Conservation (phyloP, 2,113 vertebrate species). For the Heterochromis multidens region DNA sequence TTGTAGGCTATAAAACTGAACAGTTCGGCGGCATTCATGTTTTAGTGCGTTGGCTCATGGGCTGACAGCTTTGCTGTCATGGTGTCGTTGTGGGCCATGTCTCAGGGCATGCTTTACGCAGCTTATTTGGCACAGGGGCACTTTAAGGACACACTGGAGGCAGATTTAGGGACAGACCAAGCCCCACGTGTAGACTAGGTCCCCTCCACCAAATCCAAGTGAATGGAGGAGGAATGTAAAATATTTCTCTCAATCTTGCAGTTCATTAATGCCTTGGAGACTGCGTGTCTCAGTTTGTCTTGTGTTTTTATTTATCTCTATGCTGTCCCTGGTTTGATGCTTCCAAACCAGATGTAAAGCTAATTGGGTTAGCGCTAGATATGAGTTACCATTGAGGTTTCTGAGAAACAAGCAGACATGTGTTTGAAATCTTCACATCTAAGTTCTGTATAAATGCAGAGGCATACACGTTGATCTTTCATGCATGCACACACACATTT, state of each 20-base stretch:
- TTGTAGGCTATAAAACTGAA: slow-evolving; percentile 72
- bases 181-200: slow-evolving; percentile 17
- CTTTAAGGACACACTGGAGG: slow-evolving; percentile 51
- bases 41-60: slow-evolving; percentile 70
- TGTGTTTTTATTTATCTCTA: slow-evolving; percentile 16
- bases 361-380: slow-evolving; percentile 33
- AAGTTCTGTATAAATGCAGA: slow-evolving; percentile 21
- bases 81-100: slow-evolving; percentile 54
- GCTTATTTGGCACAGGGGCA: slow-evolving; percentile 63
- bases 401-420: slow-evolving; percentile 33
- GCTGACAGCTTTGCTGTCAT: slow-evolving; percentile 69
- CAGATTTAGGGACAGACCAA: slow-evolving; percentile 49
- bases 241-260: neutral
- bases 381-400: slow-evolving; percentile 43
- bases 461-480: slow-evolving; percentile 28
- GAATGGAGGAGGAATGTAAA: slow-evolving; percentile 21
- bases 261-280: neutral
- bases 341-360: slow-evolving; percentile 37
- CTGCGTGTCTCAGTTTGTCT: slow-evolving; percentile 8
- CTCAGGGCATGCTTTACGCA: slow-evolving; percentile 56
- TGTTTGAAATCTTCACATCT: slow-evolving; percentile 64
- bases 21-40: slow-evolving; percentile 63
- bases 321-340: neutral
- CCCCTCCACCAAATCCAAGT: slow-evolving; percentile 10
- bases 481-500: slow-evolving; percentile 31